phyloP scores from a whole-genome alignment of 1,140 invertebrate species.

The Drosophila seguyi region DNA sequence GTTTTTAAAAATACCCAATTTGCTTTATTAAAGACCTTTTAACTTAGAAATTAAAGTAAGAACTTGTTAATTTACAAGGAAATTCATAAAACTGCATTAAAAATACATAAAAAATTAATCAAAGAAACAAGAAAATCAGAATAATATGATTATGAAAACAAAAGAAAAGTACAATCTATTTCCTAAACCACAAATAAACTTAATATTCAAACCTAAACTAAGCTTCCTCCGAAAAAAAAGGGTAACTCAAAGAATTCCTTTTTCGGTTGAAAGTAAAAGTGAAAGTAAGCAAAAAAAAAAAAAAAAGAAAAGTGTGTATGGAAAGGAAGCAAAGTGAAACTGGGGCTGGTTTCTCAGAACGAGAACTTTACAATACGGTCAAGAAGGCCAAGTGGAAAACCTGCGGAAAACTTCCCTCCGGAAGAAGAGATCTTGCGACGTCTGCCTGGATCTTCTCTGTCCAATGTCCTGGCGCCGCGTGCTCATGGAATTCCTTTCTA shows the following conservation, averaged over 20 bases:
- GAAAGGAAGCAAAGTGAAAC: background rate
- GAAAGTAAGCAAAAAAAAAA: conserved; percentile 32
- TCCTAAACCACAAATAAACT: background rate
- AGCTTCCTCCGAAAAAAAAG: background rate
- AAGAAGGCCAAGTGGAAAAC: background rate
- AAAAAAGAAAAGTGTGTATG: background rate
- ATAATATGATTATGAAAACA: too few relatives aligned
- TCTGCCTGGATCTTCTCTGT: conserved; percentile 8
- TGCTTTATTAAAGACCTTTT: too few relatives aligned
- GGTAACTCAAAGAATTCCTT: conserved; percentile 9
- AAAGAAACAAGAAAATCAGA: too few relatives aligned
- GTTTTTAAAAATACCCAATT: too few relatives aligned
- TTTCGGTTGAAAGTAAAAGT: conserved; percentile 36
- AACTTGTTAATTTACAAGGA: too few relatives aligned
- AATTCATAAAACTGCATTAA: too few relatives aligned
- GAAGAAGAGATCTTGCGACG: background rate
- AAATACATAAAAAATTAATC: too few relatives aligned
- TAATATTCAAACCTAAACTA: too few relatives aligned
- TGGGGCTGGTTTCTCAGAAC: background rate
- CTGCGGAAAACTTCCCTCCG: background rate
- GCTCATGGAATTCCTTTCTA: conserved; percentile 6
- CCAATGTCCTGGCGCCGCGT: background rate
- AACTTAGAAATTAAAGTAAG: too few relatives aligned
- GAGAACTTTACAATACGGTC: conserved; percentile 12
- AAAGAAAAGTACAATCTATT: too few relatives aligned